Evolutionary conservation across 2,888 invertebrate species (phyloP), one percentile per base, ranked within the genome.

Genomic region (Latrodectus hesperus): DNA sequence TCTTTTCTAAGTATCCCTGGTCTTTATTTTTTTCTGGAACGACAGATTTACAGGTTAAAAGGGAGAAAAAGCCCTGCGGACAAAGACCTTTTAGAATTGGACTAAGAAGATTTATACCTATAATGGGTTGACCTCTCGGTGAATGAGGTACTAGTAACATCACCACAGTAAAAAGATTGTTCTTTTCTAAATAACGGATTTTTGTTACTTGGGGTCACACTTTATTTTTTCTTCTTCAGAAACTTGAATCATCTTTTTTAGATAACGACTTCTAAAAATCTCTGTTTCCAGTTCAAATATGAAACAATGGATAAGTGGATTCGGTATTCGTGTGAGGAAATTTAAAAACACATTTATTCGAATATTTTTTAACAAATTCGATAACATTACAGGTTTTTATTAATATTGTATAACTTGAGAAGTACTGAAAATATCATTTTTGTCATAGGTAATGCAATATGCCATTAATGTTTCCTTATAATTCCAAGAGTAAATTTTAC

Each of bases 41-140:
- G 74, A 26, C 74, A 26, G 74, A 81, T 81, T 81, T 81, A 74
- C 74, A 74, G 81, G 73, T 74, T 79, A 79, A 79, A 71, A 79
- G 65, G 51, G 26, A 60, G 60, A 72, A 76, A 71, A 70, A 71
- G 68, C 76, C 71, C 55, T 78, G 16, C 78, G 81, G 78, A 77
- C 86, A 87, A 87, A 87, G 86, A 87, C 86, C 86, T 81, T 70
- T 81, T 55, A 55, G 77, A 87, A 81, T 81, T 82, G 81, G 81
- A 71, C 53, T 86, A 55, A 81, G 55, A 64, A 76, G 86, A 87
- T 81, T 87, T 87, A 87, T 87, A 22, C 16, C 9, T n/a, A 8
- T 81, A 87, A 81, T 82, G 77, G 81, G 55, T 73, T 87, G 86
- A 87, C 86, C 86, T 87, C 75, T 49, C 71, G 79, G 17, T 81